phyloP scores from a whole-genome alignment of 2,888 invertebrate genomes.

The Aphidoletes aphidimyza region DNA sequence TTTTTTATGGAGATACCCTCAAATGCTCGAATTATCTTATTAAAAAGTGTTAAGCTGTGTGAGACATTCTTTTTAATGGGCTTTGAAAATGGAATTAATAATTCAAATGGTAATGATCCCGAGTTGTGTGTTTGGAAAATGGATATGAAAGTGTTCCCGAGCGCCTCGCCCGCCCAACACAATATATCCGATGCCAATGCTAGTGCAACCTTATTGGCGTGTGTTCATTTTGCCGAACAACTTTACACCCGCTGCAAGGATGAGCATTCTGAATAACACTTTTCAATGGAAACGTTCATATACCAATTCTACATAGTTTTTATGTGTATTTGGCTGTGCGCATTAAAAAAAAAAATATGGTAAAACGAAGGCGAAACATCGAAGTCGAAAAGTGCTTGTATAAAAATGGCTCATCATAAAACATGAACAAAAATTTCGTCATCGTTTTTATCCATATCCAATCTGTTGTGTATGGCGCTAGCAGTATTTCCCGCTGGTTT shows the following conservation, averaged over 20 bases:
- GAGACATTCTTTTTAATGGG: slow-evolving; percentile 1
- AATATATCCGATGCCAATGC: no score
- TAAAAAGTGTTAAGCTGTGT: slow-evolving; percentile 2
- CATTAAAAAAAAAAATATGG: no score
- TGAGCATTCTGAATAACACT: no score
- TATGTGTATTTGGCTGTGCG: background rate
- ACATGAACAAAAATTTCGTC: slow-evolving; percentile 29
- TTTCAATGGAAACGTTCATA: background rate
- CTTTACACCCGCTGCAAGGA: no score
- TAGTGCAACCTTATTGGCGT: no score
- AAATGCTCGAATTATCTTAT: background rate
- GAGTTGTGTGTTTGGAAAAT: background rate
- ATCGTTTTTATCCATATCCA: slow-evolving; percentile 7
- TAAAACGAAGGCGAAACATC: background rate
- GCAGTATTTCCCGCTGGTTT: background rate
- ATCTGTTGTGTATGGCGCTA: background rate
- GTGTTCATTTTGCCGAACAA: no score
- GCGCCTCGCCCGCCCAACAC: no score
- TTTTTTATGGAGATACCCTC: no score
- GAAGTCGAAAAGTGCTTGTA: slow-evolving; percentile 25
- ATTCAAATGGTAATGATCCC: slow-evolving; percentile 10
- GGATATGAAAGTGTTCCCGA: background rate
- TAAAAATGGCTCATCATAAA: background rate
- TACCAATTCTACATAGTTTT: slow-evolving; percentile 35
- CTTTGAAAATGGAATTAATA: background rate